phyloP scores from a whole-genome alignment of 1,140 invertebrate genomes.

The Eurosta solidaginis region DNA sequence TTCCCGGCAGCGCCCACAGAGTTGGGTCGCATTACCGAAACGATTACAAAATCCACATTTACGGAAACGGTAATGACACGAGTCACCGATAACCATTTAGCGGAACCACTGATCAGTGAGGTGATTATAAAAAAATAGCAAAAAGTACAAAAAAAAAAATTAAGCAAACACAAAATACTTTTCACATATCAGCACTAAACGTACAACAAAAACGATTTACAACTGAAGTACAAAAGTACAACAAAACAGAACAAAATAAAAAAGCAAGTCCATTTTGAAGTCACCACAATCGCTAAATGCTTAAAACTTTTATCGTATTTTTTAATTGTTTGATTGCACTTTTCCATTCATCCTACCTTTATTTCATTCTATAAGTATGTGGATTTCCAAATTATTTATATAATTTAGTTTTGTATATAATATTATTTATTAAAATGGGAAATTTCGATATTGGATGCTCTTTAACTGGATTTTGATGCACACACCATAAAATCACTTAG shows the following conservation, averaged over 20 bases:
- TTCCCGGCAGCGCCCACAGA: constrained; percentile 82
- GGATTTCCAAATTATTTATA: neutral
- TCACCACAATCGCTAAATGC: neutral
- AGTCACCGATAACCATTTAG: constrained; percentile 87
- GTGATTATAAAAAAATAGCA: constrained; percentile 63
- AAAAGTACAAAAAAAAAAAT: neutral
- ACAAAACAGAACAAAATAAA: neutral
- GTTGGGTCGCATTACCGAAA: constrained; percentile 86
- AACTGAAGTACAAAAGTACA: constrained; percentile 31
- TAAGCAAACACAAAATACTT: constrained; percentile 12
- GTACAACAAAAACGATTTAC: constrained; percentile 53
- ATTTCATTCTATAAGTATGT: neutral
- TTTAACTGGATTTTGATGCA: constrained; percentile 1
- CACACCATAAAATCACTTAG: neutral
- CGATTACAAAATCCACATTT: constrained; percentile 90
- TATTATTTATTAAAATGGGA: too few species aligned
- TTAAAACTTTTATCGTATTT: neutral
- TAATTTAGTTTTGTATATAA: constrained; percentile 21
- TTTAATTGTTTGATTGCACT: constrained; percentile 10
- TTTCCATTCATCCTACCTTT: neutral
- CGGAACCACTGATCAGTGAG: constrained; percentile 83
- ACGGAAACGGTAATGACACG: constrained; percentile 92
- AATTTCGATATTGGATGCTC: neutral
- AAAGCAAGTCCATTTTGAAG: neutral
- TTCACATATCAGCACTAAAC: constrained; percentile 1